Conservation (phyloP, 2,888 invertebrate species). For the Blera fallax region DNA sequence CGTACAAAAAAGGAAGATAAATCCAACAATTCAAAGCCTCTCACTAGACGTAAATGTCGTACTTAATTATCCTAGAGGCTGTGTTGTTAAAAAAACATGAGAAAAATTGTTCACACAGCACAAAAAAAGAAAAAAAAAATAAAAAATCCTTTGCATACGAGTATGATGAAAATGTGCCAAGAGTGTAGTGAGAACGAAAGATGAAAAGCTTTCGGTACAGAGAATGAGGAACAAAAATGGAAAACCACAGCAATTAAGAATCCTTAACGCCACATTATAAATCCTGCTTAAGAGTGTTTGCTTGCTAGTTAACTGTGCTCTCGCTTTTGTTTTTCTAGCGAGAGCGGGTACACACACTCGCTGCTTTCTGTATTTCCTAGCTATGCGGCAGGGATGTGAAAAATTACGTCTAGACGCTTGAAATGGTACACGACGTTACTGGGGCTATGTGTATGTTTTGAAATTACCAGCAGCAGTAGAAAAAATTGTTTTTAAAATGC, state of each 20-base stretch:
- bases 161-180: background rate
- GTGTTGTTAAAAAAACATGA: slow-evolving; percentile 4
- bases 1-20: background rate
- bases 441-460: slow-evolving; percentile 4
- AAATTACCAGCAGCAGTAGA: slow-evolving; percentile 8
- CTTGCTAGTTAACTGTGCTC: slow-evolving; percentile 64
- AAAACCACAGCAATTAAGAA: slow-evolving; percentile 72
- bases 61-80: slow-evolving; percentile 32
- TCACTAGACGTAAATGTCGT: slow-evolving; percentile 25
- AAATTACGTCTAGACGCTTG: slow-evolving; percentile 72
- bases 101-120: background rate
- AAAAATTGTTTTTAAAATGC: background rate
- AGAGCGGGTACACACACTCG: background rate
- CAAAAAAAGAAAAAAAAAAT: background rate
- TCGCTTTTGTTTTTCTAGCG: background rate
- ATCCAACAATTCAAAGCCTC: slow-evolving; percentile 17
- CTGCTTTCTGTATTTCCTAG: slow-evolving; percentile 5
- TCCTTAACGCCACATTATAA: slow-evolving; percentile 73
- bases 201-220: slow-evolving; percentile 18
- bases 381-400: slow-evolving; percentile 50
- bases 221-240: background rate
- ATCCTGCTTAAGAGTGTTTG: slow-evolving; percentile 72
- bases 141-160: background rate
- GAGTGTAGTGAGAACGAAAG: background rate
- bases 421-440: slow-evolving; percentile 51